These are phyloP conservation scores for Montipora foliosa DNA, from an alignment of 64 coral and sea anemone species.

Conservation along the genomic window DNA sequence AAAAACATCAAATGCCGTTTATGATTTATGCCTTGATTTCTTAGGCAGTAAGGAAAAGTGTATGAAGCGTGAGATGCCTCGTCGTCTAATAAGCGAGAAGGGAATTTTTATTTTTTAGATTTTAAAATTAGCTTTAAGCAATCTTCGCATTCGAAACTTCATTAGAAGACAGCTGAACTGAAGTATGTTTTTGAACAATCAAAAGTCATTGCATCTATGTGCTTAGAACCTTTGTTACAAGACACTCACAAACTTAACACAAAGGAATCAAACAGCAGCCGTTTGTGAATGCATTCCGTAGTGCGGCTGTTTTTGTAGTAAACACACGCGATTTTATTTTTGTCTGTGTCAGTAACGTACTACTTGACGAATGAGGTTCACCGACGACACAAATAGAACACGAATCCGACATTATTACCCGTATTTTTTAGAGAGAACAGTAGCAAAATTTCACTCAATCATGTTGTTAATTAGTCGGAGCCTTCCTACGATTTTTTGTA, in stretches of 20 bases:
- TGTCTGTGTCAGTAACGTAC: not conserved
- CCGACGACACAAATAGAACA: not conserved
- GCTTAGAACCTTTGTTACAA: not conserved
- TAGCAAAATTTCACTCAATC: not conserved
- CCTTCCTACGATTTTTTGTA: not conserved
- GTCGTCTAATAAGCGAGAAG: too few relatives aligned
- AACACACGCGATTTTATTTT: not conserved
- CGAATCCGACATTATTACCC: not conserved
- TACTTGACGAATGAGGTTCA: not conserved
- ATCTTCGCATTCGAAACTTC: not conserved
- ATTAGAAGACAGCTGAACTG: not conserved
- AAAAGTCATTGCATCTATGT: not conserved
- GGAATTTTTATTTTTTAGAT: too few relatives aligned
- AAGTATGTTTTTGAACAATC: not conserved
- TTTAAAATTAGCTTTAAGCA: not conserved
- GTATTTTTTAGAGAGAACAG: not conserved
- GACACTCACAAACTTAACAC: too few relatives aligned
- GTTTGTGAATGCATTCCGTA: not conserved
- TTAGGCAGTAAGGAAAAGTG: not conserved
- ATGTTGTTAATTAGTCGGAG: not conserved
- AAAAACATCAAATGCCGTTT: not conserved
- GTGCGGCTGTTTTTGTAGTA: not conserved
- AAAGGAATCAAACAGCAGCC: conserved; percentile 1
- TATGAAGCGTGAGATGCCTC: not conserved
- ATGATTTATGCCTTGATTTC: not conserved